A percentile compares a stretch with the other conserved stretches of the same genome.
These are phyloP conservation scores for Andrena bicolor DNA, from an alignment of 2,888 invertebrate species.

Conservation along the genomic window DNA sequence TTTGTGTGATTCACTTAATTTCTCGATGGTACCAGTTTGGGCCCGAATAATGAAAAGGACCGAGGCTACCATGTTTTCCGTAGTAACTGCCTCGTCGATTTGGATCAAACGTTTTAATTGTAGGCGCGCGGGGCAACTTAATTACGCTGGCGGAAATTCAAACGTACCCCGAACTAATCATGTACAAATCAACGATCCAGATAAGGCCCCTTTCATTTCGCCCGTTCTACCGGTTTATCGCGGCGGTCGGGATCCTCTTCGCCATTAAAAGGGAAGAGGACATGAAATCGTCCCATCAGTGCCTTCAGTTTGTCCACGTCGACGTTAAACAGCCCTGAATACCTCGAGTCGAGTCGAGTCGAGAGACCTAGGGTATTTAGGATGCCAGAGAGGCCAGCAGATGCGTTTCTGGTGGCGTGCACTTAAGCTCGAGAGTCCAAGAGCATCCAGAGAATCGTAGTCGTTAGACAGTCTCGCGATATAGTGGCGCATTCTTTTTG, in stretches of 20 bases:
- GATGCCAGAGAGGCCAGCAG: neutral
- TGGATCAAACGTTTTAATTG: neutral
- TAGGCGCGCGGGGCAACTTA: neutral
- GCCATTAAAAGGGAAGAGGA: constrained; percentile 8
- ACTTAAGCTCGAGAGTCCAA: constrained; percentile 42
- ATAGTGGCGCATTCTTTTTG: constrained; percentile 31
- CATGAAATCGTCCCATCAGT: constrained; percentile 29
- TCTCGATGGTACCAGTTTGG: too few relatives aligned
- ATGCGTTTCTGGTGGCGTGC: constrained; percentile 24
- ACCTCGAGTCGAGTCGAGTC: neutral
- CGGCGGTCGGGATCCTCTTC: neutral
- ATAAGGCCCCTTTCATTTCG: neutral
- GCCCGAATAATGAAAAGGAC: too few relatives aligned
- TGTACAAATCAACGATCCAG: neutral
- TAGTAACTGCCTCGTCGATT: neutral
- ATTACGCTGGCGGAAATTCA: neutral
- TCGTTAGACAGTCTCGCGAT: constrained; percentile 46
- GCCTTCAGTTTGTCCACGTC: constrained; percentile 33
- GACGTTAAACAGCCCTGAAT: constrained; percentile 22
- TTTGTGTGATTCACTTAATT: too few relatives aligned
- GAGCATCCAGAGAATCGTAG: constrained; percentile 30
- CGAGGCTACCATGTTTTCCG: too few relatives aligned
- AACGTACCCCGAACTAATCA: neutral
- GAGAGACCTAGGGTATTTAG: constrained; percentile 13
- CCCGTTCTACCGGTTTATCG: neutral